phyloP scores from a whole-genome alignment of 2,113 vertebrate genomes.

The Nyctibius bracteatus region DNA sequence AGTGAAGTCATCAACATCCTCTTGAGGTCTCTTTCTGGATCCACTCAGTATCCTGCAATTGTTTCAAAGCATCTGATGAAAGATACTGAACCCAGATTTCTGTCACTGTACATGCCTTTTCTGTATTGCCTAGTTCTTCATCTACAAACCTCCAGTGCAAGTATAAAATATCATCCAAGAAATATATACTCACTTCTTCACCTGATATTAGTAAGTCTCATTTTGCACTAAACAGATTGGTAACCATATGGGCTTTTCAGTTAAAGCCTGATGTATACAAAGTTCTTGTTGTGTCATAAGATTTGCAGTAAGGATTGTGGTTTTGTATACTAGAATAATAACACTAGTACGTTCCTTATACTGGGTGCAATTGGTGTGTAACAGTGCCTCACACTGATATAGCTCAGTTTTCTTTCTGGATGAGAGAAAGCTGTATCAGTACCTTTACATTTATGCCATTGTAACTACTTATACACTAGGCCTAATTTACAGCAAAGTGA shows the following conservation, averaged over 20 bases:
- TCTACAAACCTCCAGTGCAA: not conserved
- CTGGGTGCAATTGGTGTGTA: not conserved
- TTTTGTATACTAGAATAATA: not conserved
- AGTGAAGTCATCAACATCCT: not conserved
- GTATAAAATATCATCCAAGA: not conserved
- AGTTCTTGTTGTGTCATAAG: not conserved
- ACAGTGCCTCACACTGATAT: not conserved
- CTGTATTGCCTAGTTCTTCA: not conserved
- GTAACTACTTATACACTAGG: not conserved
- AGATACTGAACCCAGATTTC: not conserved
- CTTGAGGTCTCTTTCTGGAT: slow-evolving; percentile 1
- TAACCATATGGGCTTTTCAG: not conserved
- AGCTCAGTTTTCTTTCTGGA: not conserved
- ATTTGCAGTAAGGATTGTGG: not conserved
- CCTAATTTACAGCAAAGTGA: not conserved
- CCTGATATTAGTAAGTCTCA: not conserved
- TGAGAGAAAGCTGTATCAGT: not conserved
- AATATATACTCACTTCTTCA: not conserved
- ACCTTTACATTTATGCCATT: not conserved
- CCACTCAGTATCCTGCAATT: slow-evolving; percentile 54
- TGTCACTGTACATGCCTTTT: not conserved
- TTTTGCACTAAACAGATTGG: not conserved
- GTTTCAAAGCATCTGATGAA: not conserved
- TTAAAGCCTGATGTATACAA: not conserved
- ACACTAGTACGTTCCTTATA: rapidly evolving